Conservation (phyloP, 30 jellyfish, hydroid and myxozoan genomes). For the Hydractinia symbiolongicarpus region DNA sequence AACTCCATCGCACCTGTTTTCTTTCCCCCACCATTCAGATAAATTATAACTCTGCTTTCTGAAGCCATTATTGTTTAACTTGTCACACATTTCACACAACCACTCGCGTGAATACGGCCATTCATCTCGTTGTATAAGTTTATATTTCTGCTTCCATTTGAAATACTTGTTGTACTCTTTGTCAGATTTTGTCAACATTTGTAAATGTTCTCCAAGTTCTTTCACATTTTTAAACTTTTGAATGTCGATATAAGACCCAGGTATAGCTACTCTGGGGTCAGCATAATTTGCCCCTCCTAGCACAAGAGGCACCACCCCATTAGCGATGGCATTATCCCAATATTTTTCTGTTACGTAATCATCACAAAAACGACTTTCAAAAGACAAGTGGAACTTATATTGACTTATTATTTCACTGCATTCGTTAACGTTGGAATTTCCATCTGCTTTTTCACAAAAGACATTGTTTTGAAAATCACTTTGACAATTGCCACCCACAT, state of each 20-base stretch:
- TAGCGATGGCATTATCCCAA: constrained; percentile 54
- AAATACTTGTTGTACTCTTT: not conserved
- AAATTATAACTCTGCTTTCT: not conserved
- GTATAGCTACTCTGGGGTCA: constrained; percentile 58
- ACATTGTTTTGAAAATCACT: constrained; percentile 13
- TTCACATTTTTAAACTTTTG: not conserved
- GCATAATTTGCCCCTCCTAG: constrained; percentile 72
- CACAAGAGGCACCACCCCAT: constrained; percentile 57
- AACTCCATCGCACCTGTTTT: not conserved
- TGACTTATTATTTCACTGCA: constrained; percentile 26
- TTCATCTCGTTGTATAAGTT: not conserved
- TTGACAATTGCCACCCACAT: constrained; percentile 62
- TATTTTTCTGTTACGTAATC: constrained; percentile 79
- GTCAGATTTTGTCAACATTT: not conserved
- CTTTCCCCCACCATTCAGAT: not conserved
- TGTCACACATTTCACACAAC: not conserved
- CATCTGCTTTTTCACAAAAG: constrained; percentile 22
- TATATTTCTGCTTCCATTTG: not conserved
- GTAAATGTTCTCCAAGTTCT: constrained; percentile 7
- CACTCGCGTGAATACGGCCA: constrained; percentile 16
- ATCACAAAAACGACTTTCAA: constrained; percentile 59
- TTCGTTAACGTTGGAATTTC: constrained; percentile 5
- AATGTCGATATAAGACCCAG: constrained; percentile 62
- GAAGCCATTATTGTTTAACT: not conserved
- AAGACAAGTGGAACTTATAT: constrained; percentile 61